These are phyloP conservation scores for Proteles cristata DNA, from an alignment of 2,113 vertebrate genomes.

Conservation along the genomic window DNA sequence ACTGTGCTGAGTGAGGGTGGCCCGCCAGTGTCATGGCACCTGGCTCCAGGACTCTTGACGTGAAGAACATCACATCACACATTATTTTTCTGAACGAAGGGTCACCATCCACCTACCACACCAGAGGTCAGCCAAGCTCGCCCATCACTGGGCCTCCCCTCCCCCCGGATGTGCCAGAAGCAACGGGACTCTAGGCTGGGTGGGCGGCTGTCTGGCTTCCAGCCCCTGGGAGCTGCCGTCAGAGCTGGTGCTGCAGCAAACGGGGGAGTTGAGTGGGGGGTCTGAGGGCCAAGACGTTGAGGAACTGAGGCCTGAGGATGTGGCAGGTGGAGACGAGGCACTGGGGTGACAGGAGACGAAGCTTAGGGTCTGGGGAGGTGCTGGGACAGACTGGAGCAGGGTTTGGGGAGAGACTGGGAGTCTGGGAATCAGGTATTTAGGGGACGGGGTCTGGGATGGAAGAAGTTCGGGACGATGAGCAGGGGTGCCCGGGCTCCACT, in stretches of 20 bases:
- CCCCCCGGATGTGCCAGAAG: neutral
- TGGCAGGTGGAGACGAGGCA: no score
- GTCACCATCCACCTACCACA: neutral
- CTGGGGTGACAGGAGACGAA: neutral
- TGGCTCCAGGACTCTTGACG: neutral
- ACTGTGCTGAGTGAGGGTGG: neutral
- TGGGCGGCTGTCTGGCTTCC: no score
- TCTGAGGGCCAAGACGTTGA: neutral
- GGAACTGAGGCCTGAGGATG: neutral
- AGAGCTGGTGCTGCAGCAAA: neutral
- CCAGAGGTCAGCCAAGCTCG: neutral
- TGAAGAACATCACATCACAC: neutral
- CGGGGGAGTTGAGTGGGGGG: no score
- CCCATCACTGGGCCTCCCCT: no score
- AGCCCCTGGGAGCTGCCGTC: neutral
- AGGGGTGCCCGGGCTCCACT: no score
- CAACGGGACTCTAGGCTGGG: neutral
- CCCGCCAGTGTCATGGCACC: neutral
- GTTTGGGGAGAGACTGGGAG: neutral
- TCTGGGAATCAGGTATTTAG: neutral
- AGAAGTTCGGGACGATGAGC: neutral
- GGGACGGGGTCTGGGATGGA: neutral
- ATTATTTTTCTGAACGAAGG: neutral
- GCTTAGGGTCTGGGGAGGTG: no score
- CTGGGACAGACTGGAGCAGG: neutral